Conservation (phyloP, 1,140 invertebrate genomes). For the Octopus sinensis region DNA sequence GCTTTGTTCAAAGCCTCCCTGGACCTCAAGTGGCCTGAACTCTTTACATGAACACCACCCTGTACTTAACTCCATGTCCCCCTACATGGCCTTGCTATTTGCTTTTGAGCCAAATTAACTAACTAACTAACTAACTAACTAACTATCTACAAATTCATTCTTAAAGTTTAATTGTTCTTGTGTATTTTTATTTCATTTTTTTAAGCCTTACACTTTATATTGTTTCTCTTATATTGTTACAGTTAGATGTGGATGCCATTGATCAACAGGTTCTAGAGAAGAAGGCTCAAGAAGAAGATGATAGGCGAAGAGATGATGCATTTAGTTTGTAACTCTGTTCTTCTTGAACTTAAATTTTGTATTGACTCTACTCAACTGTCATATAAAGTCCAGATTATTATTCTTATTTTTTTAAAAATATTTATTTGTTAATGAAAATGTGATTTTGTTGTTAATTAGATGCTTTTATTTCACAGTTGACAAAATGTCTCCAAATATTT, state of each 20-base stretch:
- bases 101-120: too few species aligned
- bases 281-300: constrained; percentile 62
- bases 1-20: too few species aligned
- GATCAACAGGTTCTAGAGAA: constrained; percentile 77
- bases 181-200: too few species aligned
- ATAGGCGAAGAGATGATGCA: constrained; percentile 65
- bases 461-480: background rate
- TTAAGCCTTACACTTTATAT: too few species aligned
- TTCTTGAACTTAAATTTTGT: background rate
- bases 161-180: too few species aligned
- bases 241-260: constrained; percentile 75
- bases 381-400: background rate
- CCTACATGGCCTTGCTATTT: too few species aligned
- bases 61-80: too few species aligned
- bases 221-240: constrained; percentile 19
- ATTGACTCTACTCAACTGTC: background rate
- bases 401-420: background rate
- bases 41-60: too few species aligned
- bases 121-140: too few species aligned
- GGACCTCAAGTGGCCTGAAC: too few species aligned
- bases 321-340: constrained; percentile 49
- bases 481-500: background rate
- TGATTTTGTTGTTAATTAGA: background rate
- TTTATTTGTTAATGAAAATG: background rate
- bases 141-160: too few species aligned